Percentiles rank a stretch among this genome's conserved stretches.
Conservation (phyloP, 53 echinoderm and acorn worm species). For the Apostichopus leukothele region DNA sequence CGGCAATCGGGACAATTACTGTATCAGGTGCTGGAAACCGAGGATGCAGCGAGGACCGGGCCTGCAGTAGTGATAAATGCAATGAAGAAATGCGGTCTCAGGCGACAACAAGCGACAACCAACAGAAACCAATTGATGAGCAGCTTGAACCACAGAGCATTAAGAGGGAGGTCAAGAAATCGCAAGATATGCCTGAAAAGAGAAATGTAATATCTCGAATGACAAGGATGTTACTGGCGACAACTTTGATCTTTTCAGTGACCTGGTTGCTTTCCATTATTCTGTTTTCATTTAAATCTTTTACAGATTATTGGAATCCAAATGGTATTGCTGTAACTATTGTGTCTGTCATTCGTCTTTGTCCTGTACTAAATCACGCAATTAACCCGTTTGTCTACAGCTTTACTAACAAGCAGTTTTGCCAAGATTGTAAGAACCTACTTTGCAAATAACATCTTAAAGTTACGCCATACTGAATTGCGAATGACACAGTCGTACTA, state of each 20-base stretch:
- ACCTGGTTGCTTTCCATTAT: conserved; percentile 12
- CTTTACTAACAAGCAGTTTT: conserved; percentile 13
- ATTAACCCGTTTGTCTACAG: conserved; percentile 31
- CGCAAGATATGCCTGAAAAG: no score
- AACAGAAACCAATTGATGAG: background rate
- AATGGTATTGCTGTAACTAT: background rate
- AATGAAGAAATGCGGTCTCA: background rate
- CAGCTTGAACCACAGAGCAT: background rate
- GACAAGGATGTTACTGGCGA: conserved; percentile 11
- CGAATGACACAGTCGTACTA: no score
- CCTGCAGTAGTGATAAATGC: background rate
- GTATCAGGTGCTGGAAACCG: background rate
- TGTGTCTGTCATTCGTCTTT: background rate
- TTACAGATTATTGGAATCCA: background rate
- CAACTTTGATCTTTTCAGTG: conserved; percentile 6
- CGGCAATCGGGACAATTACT: background rate
- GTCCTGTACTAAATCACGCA: conserved; percentile 4
- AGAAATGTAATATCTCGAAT: background rate
- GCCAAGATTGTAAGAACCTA: background rate
- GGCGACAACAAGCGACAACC: no score
- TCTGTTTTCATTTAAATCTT: background rate
- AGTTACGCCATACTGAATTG: no score
- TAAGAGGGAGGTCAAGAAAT: background rate
- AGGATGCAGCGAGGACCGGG: background rate
- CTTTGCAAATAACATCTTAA: background rate